Evolutionary conservation across 2,113 vertebrate genomes (phyloP), one percentile per base, ranked within the genome.

Genomic region (Pedetes capensis): DNA sequence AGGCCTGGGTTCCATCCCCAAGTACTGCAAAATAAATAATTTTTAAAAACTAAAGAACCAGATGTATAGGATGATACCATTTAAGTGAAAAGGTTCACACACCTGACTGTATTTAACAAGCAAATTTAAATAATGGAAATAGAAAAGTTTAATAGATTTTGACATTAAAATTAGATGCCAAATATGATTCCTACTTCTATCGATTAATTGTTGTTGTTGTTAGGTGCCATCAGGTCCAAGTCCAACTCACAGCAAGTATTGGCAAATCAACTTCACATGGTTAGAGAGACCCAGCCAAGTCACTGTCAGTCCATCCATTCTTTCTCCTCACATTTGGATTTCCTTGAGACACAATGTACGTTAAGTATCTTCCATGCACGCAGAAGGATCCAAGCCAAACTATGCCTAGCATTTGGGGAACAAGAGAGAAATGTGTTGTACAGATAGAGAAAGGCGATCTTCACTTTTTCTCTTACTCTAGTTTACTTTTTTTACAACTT

Each of bases 231-330:
- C n/a, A n/a, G n/a, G n/a, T n/a, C n/a, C n/a, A n/a, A n/a, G n/a
- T n/a, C n/a, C n/a, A n/a, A n/a, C n/a, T n/a, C n/a, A n/a, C n/a
- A n/a, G n/a, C n/a, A n/a, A 91, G 57, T 71, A 91, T 2, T 89
- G 91, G 89, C 32, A 93, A 79, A 64, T 69, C 69, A 47, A 14
- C 76, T 94, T 91, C 80, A 87, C 6, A 68, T 61, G 53, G 18
- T 96, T 90, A 97, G 2, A 95, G 44, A 1, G 82, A 96, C 59
- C 98, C 98, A 49, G 53, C 85, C 75, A 98, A 69, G 57, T 99
- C 99, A 93, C 99, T 99, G 93, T 99, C 99, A 27, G 98, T 99
- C 99, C 99, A 99, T 99, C 99, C 99, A 99, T 89, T 99, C 99
- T 97, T 99, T 98, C 98, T 98, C 99, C 82, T 99, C 99, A 55